Conservation (phyloP, 2,113 vertebrate genomes). For the Dunckerocampus dactyliophorus region DNA sequence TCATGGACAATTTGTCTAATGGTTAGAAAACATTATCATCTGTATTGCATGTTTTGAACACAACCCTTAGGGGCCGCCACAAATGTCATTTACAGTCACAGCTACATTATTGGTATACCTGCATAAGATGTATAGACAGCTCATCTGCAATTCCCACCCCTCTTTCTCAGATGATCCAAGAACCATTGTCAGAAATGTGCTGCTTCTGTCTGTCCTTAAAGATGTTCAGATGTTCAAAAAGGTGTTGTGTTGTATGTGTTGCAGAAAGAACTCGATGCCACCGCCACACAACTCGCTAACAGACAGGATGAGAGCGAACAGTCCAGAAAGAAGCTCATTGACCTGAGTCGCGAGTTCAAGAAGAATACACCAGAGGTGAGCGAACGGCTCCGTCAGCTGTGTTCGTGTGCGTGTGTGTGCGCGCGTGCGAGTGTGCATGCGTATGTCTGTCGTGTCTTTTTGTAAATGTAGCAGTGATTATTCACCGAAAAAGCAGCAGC, state of each 20-base stretch:
- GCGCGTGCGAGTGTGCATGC: too few species aligned
- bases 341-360: conserved; percentile 99
- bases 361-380: conserved; percentile 99
- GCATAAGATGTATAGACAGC: too few species aligned
- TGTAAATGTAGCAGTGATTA: conserved; percentile 52
- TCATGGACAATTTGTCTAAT: too few species aligned
- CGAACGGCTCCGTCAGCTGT: neutral
- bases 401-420: neutral
- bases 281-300: conserved; percentile 95
- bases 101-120: too few species aligned
- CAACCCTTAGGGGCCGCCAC: too few species aligned
- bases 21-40: too few species aligned
- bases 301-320: conserved; percentile 99
- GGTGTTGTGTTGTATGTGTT: conserved; percentile 42
- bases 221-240: neutral
- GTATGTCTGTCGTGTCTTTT: conserved; percentile 31
- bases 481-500: conserved; percentile 54
- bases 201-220: neutral
- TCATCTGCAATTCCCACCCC: too few species aligned
- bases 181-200: too few species aligned
- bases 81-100: too few species aligned
- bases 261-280: conserved; percentile 95
- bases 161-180: too few species aligned
- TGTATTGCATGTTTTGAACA: too few species aligned
- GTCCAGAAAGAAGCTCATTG: conserved; percentile 96